Evolutionary conservation across 2,888 invertebrate genomes (phyloP).

Genomic region (Apocheima hispidaria): DNA sequence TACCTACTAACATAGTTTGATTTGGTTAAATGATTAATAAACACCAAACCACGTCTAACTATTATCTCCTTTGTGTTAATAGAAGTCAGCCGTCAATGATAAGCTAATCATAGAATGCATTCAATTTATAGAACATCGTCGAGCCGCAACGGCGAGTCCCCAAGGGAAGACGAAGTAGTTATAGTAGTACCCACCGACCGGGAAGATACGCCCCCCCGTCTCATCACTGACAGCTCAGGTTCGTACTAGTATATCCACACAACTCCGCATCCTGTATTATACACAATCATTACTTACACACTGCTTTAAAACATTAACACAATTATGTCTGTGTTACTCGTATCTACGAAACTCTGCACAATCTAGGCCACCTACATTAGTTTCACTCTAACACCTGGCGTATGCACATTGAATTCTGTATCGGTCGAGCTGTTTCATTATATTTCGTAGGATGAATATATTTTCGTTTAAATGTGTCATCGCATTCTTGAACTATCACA

Average conservation of each 20-base stretch:
- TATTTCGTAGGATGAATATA: no score
- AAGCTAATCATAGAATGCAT: constrained; percentile 34
- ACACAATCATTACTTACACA: constrained; percentile 26
- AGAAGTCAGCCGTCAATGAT: constrained; percentile 26
- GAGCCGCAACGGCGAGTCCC: constrained; percentile 74
- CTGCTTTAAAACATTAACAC: constrained; percentile 26
- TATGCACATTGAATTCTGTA: not conserved
- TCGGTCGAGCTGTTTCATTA: not conserved
- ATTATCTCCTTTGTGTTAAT: constrained; percentile 9
- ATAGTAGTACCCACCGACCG: constrained; percentile 79
- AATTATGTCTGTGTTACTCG: not conserved
- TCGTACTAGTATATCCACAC: constrained; percentile 39
- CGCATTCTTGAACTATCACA: not conserved
- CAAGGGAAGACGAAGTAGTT: constrained; percentile 80
- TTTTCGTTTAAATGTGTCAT: no score
- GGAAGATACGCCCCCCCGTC: constrained; percentile 84
- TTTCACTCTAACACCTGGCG: not conserved
- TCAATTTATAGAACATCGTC: constrained; percentile 73
- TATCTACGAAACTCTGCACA: no score
- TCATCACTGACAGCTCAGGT: constrained; percentile 89
- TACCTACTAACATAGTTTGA: no score
- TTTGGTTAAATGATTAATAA: not conserved
- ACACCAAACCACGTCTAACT: not conserved
- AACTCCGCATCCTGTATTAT: constrained; percentile 29
- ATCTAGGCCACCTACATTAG: not conserved